Conservation (phyloP, 2,113 vertebrate genomes). For the Hippocampus abdominalis region DNA sequence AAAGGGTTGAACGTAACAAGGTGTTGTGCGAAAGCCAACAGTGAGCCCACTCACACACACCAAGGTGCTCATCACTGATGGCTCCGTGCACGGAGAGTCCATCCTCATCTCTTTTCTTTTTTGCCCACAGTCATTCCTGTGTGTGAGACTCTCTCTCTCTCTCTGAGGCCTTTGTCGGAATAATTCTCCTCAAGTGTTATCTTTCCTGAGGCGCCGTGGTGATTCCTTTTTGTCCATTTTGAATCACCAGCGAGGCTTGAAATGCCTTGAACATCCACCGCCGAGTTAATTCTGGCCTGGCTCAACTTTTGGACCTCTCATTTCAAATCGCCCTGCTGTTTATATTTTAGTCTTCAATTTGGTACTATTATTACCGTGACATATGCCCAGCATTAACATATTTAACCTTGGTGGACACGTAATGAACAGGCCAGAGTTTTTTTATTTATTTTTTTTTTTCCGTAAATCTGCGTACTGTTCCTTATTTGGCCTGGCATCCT, state of each 20-base stretch:
- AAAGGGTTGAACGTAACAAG: not conserved
- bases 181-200: conserved; percentile 67
- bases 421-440: conserved; percentile 8
- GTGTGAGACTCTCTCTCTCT: conserved; percentile 37
- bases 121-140: conserved; percentile 46
- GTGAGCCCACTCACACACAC: not conserved
- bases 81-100: conserved; percentile 3
- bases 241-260: conserved; percentile 35
- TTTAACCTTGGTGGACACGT: conserved; percentile 20
- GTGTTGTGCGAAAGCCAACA: not conserved
- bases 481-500: conserved; percentile 49
- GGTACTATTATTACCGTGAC: conserved; percentile 15
- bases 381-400: conserved; percentile 18
- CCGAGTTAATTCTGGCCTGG: conserved; percentile 37
- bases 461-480: conserved; percentile 24
- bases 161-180: conserved; percentile 56
- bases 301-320: conserved; percentile 56
- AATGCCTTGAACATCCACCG: conserved; percentile 50
- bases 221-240: conserved; percentile 38
- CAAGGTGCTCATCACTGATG: not conserved
- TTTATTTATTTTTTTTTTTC: conserved; percentile 1
- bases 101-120: conserved; percentile 12
- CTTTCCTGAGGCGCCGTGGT: conserved; percentile 40
- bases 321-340: conserved; percentile 32
- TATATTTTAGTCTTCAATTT: conserved; percentile 18